Conservation (phyloP, 2,797 vertebrate species). For the Glyptemys insculpta region DNA sequence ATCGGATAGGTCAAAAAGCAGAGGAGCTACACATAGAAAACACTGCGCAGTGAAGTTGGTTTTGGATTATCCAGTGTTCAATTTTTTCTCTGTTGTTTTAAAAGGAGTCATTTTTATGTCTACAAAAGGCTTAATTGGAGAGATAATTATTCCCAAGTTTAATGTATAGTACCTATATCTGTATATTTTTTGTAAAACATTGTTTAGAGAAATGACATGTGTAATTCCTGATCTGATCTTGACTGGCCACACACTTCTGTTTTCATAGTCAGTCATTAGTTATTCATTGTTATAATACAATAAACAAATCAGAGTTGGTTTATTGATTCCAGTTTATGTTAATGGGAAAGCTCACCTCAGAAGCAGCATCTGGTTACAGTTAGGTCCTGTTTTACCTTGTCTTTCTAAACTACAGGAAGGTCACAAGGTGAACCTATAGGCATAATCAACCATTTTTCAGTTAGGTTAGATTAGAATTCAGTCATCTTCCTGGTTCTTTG, state of each 20-base stretch:
- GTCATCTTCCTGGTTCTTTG: neutral
- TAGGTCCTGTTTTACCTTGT: neutral
- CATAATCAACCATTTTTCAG: neutral
- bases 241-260: neutral
- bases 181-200: neutral
- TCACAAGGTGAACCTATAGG: neutral
- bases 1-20: neutral
- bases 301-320: neutral
- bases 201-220: neutral
- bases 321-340: neutral
- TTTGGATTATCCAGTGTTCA: neutral
- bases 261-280: neutral
- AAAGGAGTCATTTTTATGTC: neutral
- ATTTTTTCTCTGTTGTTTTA: neutral
- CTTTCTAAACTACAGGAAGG: neutral
- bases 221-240: neutral
- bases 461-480: neutral
- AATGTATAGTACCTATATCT: accelerated
- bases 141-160: neutral
- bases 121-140: neutral
- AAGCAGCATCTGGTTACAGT: neutral
- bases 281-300: neutral
- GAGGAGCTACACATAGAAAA: neutral
- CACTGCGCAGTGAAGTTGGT: neutral
- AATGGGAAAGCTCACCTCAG: neutral